Base-by-base conservation (phyloP, 2,113 vertebrate species). In the Pluvianellus socialis region DNA sequence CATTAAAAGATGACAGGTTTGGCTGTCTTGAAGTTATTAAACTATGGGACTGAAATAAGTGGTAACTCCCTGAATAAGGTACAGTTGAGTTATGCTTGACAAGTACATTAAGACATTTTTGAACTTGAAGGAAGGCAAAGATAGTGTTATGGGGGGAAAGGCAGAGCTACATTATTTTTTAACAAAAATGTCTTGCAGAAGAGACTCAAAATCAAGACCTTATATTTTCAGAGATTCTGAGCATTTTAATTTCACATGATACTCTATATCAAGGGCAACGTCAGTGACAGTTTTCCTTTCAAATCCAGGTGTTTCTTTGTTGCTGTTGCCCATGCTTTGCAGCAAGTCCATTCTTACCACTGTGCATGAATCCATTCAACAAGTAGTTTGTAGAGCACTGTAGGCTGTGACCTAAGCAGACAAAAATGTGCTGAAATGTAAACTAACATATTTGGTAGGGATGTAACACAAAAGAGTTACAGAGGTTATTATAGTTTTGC, bases 361-460 rank as follows among this genome's bases (percentile, higher is more conserved):
- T 20, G 5, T 26, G 27, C n/a, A 53, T 44, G 8, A 16, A 79
- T 70, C 55, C 14, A 11, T 79, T 90, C 1, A 0, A 22, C 45
- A 12, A 17, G 22, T 42, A 79, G 27, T 62, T 62, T 72, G 44
- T 42, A 76, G 63, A 93, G 53, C 22, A 20, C 28, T 82, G 28
- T 42, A 73, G 50, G 55, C 49, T 83, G 53, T 88, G 91, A 90
- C 33, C 55, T 92, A 86, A 93, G 67, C 85, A 73, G 59, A 74
- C 20, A 94, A 86, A 97, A 94, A 93, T 88, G 67, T 88, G 59
- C 59, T 76, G 79, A 94, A 96, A 90, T 56, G 26, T 88, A 91
- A 96, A 67, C 90, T 45, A 73, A 93, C 18, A 23, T 74, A 86
- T 93, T 95, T 92, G 72, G 63, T 82, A 72, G 74, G 35, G 45